phyloP scores from a whole-genome alignment of 2,797 vertebrate genomes.

The Rhincodon typus region DNA sequence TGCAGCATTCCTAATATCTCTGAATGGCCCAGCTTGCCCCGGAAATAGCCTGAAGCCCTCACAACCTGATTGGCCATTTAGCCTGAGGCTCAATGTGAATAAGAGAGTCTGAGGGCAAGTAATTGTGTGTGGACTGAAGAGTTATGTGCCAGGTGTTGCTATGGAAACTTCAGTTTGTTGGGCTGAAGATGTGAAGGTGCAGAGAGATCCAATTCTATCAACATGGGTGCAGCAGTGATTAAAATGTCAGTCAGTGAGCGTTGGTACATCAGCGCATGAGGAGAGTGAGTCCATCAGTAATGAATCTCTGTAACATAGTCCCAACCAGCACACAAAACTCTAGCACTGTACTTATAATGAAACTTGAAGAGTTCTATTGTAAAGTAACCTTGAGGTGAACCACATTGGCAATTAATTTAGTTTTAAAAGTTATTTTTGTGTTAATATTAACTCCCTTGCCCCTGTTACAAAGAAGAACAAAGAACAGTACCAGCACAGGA shows the following conservation, averaged over 20 bases:
- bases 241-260: no score
- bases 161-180: not conserved
- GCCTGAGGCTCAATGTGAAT: conserved; percentile 26
- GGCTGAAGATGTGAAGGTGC: not conserved
- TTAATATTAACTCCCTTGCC: no score
- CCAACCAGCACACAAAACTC: not conserved
- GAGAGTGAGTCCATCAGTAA: not conserved
- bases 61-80: not conserved
- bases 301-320: not conserved
- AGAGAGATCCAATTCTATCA: not conserved
- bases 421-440: not conserved
- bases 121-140: not conserved
- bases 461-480: not conserved
- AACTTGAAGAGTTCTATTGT: not conserved
- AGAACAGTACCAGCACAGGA: no score
- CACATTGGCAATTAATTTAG: not conserved
- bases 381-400: not conserved
- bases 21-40: not conserved
- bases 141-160: not conserved
- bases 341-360: no score
- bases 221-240: no score
- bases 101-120: conserved; percentile 43
- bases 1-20: not conserved
- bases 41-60: no score
- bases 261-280: not conserved